Base-by-base conservation (phyloP, 2,113 vertebrate species). In the Machaerirhynchus nigripectus region DNA sequence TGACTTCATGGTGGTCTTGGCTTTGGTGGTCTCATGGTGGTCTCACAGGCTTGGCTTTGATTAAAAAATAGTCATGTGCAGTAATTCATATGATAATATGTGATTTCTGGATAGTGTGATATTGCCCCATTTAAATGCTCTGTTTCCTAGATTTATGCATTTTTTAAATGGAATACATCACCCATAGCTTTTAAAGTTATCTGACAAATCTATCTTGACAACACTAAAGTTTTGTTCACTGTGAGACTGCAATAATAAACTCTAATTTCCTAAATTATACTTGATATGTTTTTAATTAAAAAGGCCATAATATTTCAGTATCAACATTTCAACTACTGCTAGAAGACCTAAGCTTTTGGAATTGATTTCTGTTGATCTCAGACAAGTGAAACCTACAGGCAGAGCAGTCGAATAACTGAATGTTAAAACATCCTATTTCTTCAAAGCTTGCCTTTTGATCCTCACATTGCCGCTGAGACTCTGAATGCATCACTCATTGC, bases 391-490 rank as follows among this genome's bases (percentile, higher is more conserved):
- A 88, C 52, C 69, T 95, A 78, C 52, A 77, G 84, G 42, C 78
- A 88, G 35, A 89, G 37, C 23, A 85, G 55, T 40, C 21, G 20
- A 93, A 96, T 87, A 96, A 87, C 82, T 81, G 75, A 84, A 88
- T 85, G 76, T 65, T 94, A 89, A 92, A 95, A 93, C 61, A 71
- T 15, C 4, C 28, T 55, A 5, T 78, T 93, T 87, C 73, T 92
- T 97, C 89, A 94, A 68, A 84, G 67, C 68, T 80, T 94, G 73
- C 55, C 50, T 93, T 96, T 94, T 96, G 67, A 95, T 95, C 78
- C 46, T 92, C 39, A 21, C 68, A 40, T 68, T 84, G 52, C 84
- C 13, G 4, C 56, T 9, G 20, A 90, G 57, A 49, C 56, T 81
- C 73, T 84, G 69, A 93, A 89, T 67, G 78, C 67, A 92, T 78